Percentiles rank a stretch among this genome's conserved stretches.
These are phyloP conservation scores for Cyanocitta stelleri DNA, from an alignment of 2,113 vertebrate genomes.

Conservation along the genomic window DNA sequence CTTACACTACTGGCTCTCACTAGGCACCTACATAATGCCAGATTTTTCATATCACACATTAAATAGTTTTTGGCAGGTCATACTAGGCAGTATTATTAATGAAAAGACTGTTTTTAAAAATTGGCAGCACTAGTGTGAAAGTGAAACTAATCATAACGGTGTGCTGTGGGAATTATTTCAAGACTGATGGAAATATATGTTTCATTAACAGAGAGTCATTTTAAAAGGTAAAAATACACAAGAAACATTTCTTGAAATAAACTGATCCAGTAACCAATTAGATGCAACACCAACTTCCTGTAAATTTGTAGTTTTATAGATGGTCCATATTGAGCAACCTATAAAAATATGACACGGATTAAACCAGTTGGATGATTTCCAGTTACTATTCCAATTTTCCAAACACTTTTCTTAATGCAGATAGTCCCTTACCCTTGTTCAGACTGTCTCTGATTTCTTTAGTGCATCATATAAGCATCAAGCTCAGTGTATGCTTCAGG, in stretches of 20 bases:
- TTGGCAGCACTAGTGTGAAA: slow-evolving; percentile 14
- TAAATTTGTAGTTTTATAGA: neutral
- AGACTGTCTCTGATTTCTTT: neutral
- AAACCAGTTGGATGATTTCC: neutral
- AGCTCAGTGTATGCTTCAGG: neutral
- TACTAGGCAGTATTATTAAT: slow-evolving; percentile 10
- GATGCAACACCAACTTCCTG: neutral
- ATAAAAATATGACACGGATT: neutral
- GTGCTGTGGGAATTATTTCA: slow-evolving; percentile 14
- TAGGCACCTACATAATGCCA: neutral
- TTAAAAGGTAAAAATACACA: slow-evolving; percentile 6
- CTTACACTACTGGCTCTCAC: neutral
- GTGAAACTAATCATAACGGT: slow-evolving; percentile 11
- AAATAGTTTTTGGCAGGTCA: slow-evolving; percentile 30
- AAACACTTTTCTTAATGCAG: neutral
- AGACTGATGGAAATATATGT: neutral
- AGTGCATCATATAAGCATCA: neutral
- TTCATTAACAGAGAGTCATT: slow-evolving; percentile 1
- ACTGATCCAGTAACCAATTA: neutral
- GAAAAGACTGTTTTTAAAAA: slow-evolving; percentile 26
- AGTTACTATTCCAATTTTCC: neutral
- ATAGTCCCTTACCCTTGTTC: neutral
- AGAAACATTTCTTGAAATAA: neutral
- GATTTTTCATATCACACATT: slow-evolving; percentile 8
- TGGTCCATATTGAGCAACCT: neutral